These are phyloP conservation scores for Monopterus albus DNA, from an alignment of 2,113 vertebrate genomes.

Conservation along the genomic window DNA sequence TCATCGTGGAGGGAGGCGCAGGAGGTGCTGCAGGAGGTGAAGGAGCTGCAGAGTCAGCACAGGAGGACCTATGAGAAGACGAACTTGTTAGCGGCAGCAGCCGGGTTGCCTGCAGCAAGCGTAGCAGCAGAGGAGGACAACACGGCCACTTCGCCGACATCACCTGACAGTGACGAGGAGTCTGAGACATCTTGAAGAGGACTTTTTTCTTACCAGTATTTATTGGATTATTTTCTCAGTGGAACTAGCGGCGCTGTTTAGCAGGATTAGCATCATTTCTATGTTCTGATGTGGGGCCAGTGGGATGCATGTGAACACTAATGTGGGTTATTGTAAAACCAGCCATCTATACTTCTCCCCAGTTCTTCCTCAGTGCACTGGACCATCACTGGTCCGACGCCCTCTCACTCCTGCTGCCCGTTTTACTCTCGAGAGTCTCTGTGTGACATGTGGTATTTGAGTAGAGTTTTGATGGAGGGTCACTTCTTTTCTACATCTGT, in stretches of 20 bases:
- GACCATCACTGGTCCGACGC: neutral
- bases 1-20: slow-evolving; percentile 93
- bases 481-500: neutral
- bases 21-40: slow-evolving; percentile 93
- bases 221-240: slow-evolving; percentile 6
- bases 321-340: slow-evolving; percentile 40
- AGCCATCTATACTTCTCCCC: slow-evolving; percentile 43
- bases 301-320: neutral
- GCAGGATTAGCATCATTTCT: neutral
- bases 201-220: neutral
- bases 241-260: neutral
- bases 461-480: slow-evolving; percentile 9
- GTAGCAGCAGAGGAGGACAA: slow-evolving; percentile 18
- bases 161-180: slow-evolving; percentile 77
- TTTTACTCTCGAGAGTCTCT: neutral
- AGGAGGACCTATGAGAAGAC: slow-evolving; percentile 84
- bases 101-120: neutral
- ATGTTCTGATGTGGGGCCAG: slow-evolving; percentile 6
- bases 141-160: slow-evolving; percentile 32
- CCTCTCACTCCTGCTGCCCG: slow-evolving; percentile 1
- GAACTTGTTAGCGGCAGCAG: rapidly evolving
- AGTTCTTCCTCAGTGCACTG: slow-evolving; percentile 38
- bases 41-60: slow-evolving; percentile 89
- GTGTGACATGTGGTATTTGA: slow-evolving; percentile 10
- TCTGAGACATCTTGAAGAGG: slow-evolving; percentile 73